Evolutionary conservation across 2,113 vertebrate species (phyloP).

Genomic region (Pachyramphus minor): DNA sequence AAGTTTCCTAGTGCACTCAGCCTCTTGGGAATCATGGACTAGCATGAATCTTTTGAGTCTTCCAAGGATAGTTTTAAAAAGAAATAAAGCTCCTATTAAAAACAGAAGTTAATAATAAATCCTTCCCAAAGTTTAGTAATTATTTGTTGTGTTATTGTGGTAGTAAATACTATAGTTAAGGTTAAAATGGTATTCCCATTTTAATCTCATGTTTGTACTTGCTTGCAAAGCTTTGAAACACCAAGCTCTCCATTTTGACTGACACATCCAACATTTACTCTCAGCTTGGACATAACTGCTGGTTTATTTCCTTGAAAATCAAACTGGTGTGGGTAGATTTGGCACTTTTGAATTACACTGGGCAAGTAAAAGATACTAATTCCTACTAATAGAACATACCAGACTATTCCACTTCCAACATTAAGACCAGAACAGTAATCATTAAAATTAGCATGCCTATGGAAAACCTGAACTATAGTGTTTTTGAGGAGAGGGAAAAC

Average conservation of each 20-base stretch:
- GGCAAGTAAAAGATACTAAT: neutral
- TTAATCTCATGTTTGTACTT: neutral
- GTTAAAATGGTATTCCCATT: neutral
- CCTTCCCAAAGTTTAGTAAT: neutral
- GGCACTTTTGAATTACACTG: neutral
- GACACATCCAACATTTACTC: neutral
- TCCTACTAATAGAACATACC: neutral
- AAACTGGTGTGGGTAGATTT: neutral
- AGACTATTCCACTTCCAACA: neutral
- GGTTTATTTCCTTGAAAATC: neutral
- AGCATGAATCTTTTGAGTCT: conserved; percentile 17
- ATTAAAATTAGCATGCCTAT: neutral
- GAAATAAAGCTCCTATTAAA: neutral
- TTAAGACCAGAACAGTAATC: neutral
- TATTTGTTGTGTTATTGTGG: neutral
- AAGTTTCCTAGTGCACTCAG: conserved; percentile 45
- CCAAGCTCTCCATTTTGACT: neutral
- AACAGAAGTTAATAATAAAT: neutral
- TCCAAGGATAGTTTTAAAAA: conserved; percentile 3
- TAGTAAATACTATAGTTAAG: neutral
- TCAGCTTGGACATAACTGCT: neutral
- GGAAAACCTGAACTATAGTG: neutral
- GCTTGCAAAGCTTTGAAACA: neutral
- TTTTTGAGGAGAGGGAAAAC: neutral
- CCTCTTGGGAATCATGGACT: conserved; percentile 42